Conservation (phyloP, 2,888 invertebrate species). For the Keiferia lycopersicella region DNA sequence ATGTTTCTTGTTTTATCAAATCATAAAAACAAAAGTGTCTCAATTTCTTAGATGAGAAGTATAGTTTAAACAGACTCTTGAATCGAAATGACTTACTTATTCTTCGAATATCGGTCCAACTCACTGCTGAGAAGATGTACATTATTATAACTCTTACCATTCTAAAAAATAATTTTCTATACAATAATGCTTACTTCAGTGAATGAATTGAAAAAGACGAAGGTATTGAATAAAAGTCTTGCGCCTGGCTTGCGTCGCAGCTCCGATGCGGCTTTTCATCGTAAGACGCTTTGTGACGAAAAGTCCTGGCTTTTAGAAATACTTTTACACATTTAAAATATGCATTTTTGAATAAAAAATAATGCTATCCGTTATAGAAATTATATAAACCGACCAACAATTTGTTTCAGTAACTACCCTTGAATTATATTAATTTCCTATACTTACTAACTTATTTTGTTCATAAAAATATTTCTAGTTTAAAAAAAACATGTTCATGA, state of each 20-base stretch:
- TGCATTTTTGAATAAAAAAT: not conserved
- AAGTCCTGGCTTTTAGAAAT: not conserved
- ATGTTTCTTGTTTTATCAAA: too few relatives aligned
- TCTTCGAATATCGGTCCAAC: not conserved
- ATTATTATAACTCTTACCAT: not conserved
- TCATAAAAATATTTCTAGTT: too few relatives aligned
- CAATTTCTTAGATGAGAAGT: too few relatives aligned
- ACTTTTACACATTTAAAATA: not conserved
- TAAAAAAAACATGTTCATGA: too few relatives aligned
- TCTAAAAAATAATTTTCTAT: not conserved
- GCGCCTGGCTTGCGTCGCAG: not conserved
- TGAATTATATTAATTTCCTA: too few relatives aligned
- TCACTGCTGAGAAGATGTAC: not conserved
- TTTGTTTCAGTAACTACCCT: too few relatives aligned
- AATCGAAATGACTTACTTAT: constrained; percentile 3
- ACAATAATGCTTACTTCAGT: not conserved
- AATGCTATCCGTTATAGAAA: not conserved
- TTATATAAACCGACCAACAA: too few relatives aligned
- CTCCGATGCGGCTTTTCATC: not conserved
- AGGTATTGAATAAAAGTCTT: constrained; percentile 8
- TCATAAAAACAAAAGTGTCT: too few relatives aligned
- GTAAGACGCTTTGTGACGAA: constrained; percentile 3
- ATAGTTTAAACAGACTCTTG: too few relatives aligned
- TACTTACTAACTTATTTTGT: too few relatives aligned
- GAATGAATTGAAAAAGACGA: not conserved